A percentile compares a stretch with the other conserved stretches of the same genome.
Conservation (phyloP, 2,113 vertebrate species). For the Acanthisitta chloris region DNA sequence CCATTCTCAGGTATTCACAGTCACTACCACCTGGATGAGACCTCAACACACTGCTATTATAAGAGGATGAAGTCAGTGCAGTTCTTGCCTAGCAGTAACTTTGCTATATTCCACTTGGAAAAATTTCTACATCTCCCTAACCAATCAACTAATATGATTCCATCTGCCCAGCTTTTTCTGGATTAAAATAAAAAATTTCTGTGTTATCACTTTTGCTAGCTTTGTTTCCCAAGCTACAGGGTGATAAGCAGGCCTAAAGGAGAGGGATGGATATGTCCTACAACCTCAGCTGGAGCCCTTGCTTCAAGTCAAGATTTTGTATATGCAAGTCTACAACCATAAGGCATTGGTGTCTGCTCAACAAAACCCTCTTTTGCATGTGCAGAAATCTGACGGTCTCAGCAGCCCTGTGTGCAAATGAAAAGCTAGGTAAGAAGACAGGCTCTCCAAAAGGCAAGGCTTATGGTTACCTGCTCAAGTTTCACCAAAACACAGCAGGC, state of each 20-base stretch:
- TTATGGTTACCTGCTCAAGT: background rate
- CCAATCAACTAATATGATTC: background rate
- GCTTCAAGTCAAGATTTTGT: background rate
- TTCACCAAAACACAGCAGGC: background rate
- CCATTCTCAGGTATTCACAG: background rate
- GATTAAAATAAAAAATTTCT: background rate
- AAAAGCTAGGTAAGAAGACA: background rate
- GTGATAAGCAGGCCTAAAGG: background rate
- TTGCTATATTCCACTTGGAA: background rate
- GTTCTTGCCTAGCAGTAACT: background rate
- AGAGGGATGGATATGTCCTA: background rate
- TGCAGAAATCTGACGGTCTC: background rate
- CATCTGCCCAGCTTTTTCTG: background rate
- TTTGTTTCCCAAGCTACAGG: background rate
- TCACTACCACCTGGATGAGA: background rate
- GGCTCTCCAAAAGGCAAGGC: background rate
- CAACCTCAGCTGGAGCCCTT: background rate
- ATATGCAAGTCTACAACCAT: background rate
- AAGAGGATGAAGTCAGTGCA: background rate
- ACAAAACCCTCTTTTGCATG: background rate
- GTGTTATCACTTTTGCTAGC: background rate
- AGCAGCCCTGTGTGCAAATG: background rate
- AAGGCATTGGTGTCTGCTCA: background rate
- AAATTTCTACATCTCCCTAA: background rate
- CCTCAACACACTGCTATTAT: background rate